Conservation (phyloP, 2,888 invertebrate genomes). For the Bellardia pandia region DNA sequence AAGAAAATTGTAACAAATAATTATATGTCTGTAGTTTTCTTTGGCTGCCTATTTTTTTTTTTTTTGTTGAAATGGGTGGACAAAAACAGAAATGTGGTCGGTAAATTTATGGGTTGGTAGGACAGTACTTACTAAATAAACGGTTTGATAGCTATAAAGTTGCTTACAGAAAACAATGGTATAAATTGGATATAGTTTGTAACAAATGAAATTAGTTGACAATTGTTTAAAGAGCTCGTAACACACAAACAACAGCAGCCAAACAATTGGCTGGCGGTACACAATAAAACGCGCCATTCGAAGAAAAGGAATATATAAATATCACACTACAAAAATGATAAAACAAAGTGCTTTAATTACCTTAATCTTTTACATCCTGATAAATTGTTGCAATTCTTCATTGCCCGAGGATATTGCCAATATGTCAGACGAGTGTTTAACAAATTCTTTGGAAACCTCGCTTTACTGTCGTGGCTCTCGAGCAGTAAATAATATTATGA, state of each 20-base stretch:
- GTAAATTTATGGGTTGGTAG: constrained; percentile 44
- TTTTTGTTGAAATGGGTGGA: background rate
- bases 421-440: constrained; percentile 62
- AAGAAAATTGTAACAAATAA: constrained; percentile 56
- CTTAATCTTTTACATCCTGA: constrained; percentile 36
- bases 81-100: constrained; percentile 37
- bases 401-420: constrained; percentile 45
- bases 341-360: constrained; percentile 32
- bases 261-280: background rate
- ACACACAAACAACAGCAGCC: constrained; percentile 16
- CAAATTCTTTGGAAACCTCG: constrained; percentile 80
- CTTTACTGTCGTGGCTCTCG: constrained; percentile 85
- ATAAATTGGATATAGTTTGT: constrained; percentile 58
- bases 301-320: constrained; percentile 10
- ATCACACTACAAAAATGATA: constrained; percentile 14
- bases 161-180: constrained; percentile 31
- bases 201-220: constrained; percentile 63
- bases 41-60: background rate
- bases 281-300: background rate
- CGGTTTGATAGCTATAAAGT: background rate
- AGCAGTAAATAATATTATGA: constrained; percentile 85
- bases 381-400: constrained; percentile 26
- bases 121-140: constrained; percentile 1
- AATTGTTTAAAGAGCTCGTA: constrained; percentile 55
- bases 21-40: constrained; percentile 35